Base-by-base conservation (phyloP, 1,140 invertebrate genomes). In the Limonius californicus region DNA sequence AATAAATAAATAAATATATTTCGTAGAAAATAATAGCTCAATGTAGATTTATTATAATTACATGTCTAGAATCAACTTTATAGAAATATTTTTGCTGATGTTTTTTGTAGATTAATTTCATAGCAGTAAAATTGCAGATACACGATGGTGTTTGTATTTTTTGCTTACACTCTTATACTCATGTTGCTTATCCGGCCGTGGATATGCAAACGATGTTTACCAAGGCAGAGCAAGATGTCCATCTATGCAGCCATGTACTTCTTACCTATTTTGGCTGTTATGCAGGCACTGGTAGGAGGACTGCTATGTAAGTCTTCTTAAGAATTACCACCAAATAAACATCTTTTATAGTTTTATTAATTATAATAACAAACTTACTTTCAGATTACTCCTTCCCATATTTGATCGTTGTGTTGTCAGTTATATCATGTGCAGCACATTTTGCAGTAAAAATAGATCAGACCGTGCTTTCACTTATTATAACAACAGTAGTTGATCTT, bases 161-260 rank as follows among this genome's bases (percentile, higher is more conserved):
- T 97, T 79, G 87, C 88, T 12, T 80, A 97, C 63, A 87, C 89
- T 58, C 80, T 97, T 54, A 65, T 90, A 0, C 81, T 91, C 55
- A 90, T 98, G 84, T 80, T 98, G 63, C 64, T 91, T 12, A 74
- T 93, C 60, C 78, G 94, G 56, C 89, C 91, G 8, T 79, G 87
- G 66, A 70, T 94, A 15, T 83, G 87, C 9, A 78, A 77, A 53
- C 85, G 83, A 76, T 83, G 86, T 66, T 77, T 87, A 35, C 83
- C 84, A 6, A 84, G 83, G 57, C 81, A 85, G 61, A 87, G 87
- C 39, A 89, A 85, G 75, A 84, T 87, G 77, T 88, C 93, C 0
- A 87, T 97, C 65, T 99, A 98, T 79, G 90, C 92, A 54, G 95
- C 94, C 1, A 82, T 99, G 47, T 98, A 98, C 77, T 95, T 97